phyloP scores from a whole-genome alignment of 2,113 vertebrate species.

The Oreotrochilus melanogaster region DNA sequence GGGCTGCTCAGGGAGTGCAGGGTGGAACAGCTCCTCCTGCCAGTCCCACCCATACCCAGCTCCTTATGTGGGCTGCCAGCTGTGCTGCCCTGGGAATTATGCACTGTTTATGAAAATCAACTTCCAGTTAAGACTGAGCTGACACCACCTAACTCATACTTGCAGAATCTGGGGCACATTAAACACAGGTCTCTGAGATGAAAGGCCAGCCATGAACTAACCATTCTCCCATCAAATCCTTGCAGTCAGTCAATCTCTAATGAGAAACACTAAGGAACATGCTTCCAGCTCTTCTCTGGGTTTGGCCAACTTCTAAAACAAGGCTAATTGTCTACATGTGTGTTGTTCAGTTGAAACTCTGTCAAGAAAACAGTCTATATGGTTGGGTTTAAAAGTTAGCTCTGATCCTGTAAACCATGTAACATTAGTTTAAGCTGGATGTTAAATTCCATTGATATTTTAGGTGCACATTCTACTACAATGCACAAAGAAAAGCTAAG shows the following conservation, averaged over 20 bases:
- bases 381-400: constrained; percentile 31
- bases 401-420: background rate
- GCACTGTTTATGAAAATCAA: background rate
- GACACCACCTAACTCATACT: background rate
- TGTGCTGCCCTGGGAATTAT: accelerated
- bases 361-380: background rate
- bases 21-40: accelerated
- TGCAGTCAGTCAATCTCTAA: background rate
- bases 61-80: accelerated
- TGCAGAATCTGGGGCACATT: background rate
- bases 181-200: constrained; percentile 3
- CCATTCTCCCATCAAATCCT: background rate
- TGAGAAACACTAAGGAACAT: constrained; percentile 31
- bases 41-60: background rate
- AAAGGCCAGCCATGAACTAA: background rate
- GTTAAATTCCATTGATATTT: constrained; percentile 8
- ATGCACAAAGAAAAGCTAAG: background rate
- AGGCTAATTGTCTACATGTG: constrained; percentile 66
- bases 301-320: constrained; percentile 10
- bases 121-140: accelerated
- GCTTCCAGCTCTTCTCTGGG: constrained; percentile 28
- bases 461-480: background rate
- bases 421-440: background rate
- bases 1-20: background rate
- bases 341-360: constrained; percentile 18